Percentiles rank a stretch among this genome's conserved stretches.
phyloP scores from a whole-genome alignment of 2,888 invertebrate species.

The Stenichneumon culpator region DNA sequence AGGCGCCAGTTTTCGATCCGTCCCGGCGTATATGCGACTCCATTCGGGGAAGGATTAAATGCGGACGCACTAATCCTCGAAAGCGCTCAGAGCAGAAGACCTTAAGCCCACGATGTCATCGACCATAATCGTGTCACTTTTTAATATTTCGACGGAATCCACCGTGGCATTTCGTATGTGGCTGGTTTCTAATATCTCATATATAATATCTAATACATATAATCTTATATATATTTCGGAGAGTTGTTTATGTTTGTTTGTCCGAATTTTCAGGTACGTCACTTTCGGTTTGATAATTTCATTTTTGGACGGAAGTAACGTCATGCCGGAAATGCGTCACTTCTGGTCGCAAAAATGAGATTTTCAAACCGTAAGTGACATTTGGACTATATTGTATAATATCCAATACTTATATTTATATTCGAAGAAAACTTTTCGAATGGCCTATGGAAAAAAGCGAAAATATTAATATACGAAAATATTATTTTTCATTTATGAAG shows the following conservation, averaged over 20 bases:
- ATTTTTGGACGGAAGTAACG: no score
- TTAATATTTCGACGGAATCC: not conserved
- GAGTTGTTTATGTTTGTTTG: not conserved
- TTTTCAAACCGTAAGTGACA: no score
- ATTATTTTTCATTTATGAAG: no score
- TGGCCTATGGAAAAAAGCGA: no score
- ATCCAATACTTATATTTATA: not conserved
- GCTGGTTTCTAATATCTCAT: no score
- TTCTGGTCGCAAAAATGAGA: no score
- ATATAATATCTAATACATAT: no score
- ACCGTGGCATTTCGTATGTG: not conserved
- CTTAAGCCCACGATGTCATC: not conserved
- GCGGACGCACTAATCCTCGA: not conserved
- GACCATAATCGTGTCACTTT: conserved; percentile 8
- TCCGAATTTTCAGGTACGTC: not conserved
- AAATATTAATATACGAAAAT: no score
- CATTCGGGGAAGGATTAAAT: not conserved
- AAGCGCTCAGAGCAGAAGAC: not conserved
- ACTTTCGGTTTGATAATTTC: no score
- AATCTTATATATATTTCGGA: no score
- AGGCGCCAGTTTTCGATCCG: not conserved
- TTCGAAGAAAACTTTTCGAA: no score
- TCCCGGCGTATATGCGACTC: not conserved
- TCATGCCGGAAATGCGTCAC: no score
- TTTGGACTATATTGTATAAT: not conserved